Conservation (phyloP, 2,888 invertebrate genomes). For the Syritta pipiens region DNA sequence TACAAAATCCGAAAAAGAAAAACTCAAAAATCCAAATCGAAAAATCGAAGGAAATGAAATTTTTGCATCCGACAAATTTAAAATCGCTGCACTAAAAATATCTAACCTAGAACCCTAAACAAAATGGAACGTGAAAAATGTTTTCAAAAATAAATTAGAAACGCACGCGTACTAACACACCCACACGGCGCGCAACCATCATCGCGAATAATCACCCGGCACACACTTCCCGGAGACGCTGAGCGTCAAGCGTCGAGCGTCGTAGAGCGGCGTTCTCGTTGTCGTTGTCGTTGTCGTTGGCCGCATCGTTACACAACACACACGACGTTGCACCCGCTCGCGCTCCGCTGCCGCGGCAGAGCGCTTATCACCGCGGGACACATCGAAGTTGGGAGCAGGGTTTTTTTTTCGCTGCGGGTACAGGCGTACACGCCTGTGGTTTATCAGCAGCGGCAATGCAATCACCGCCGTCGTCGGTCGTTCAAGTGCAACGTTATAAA, state of each 20-base stretch:
- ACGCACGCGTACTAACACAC: constrained; percentile 69
- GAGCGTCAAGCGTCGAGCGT: too few species aligned
- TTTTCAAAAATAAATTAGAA: constrained; percentile 60
- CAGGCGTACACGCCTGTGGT: constrained; percentile 6
- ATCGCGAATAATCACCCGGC: constrained; percentile 30
- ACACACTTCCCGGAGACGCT: constrained; percentile 38
- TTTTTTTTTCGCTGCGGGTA: background rate
- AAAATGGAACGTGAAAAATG: constrained; percentile 40
- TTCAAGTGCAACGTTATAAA: constrained; percentile 67
- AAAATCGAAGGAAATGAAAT: constrained; percentile 15
- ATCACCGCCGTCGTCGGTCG: constrained; percentile 4
- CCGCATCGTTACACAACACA: constrained; percentile 51
- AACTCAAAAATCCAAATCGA: too few species aligned
- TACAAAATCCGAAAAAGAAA: background rate
- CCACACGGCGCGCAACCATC: constrained; percentile 14
- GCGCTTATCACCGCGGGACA: constrained; percentile 48
- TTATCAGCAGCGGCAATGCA: constrained; percentile 47
- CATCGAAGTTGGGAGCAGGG: background rate
- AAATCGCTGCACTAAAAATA: constrained; percentile 60
- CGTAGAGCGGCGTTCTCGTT: background rate
- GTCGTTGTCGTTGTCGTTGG: background rate
- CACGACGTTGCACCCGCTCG: constrained; percentile 27
- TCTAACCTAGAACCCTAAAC: constrained; percentile 64
- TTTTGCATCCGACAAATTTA: constrained; percentile 56
- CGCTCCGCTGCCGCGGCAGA: background rate